These are phyloP conservation scores for Exocentrus adspersus DNA, from an alignment of 2,888 invertebrate genomes.

Conservation along the genomic window DNA sequence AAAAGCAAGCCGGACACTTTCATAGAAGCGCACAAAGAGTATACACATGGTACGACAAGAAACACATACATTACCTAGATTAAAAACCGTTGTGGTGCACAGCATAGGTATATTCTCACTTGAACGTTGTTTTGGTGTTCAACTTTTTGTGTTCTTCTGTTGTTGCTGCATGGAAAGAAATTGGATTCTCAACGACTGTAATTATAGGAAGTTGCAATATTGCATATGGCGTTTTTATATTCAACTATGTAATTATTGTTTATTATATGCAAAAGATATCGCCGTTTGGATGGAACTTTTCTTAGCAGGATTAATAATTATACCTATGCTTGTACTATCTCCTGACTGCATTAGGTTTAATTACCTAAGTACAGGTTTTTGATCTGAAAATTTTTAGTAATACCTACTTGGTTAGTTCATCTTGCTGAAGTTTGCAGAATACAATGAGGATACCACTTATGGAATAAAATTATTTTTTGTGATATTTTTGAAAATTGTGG, in stretches of 20 bases:
- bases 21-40: constrained; percentile 53
- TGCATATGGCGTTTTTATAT: constrained; percentile 38
- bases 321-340: background rate
- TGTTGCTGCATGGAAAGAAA: constrained; percentile 31
- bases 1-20: constrained; percentile 54
- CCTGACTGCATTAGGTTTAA: background rate
- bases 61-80: constrained; percentile 49
- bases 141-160: constrained; percentile 27
- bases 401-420: too few species aligned
- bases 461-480: too few species aligned
- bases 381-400: background rate
- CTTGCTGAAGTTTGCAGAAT: background rate
- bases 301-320: constrained; percentile 13
- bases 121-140: constrained; percentile 38
- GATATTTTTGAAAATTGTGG: too few species aligned
- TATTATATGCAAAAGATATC: constrained; percentile 28
- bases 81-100: constrained; percentile 45
- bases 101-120: constrained; percentile 46
- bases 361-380: background rate
- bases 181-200: constrained; percentile 40
- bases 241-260: constrained; percentile 31
- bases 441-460: too few species aligned
- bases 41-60: constrained; percentile 41
- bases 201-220: constrained; percentile 44
- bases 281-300: constrained; percentile 18